Base-by-base conservation (phyloP, 2,888 invertebrate species). In the Theretra japonica region DNA sequence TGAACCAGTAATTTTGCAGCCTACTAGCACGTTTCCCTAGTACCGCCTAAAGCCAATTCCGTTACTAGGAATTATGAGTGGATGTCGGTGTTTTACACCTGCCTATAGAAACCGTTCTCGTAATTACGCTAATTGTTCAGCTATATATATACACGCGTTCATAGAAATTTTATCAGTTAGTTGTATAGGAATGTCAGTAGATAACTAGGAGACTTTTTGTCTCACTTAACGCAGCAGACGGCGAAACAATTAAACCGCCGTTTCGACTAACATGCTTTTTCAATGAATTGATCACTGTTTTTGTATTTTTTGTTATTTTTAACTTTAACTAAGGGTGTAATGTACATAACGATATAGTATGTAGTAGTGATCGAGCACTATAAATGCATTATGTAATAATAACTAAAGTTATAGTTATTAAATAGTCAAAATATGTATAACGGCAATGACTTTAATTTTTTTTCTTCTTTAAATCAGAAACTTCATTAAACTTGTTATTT, bases 41-140 rank as follows among this genome's bases (percentile, higher is more conserved):
- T 86, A 89, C 86, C 85, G 91, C 92, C 91, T 87, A 87, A 88
- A 92, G 92, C 89, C 86, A 86, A 87, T 88, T 86, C 92, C 90
- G 92, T 92, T 92, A 89, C 90, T 87, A 91, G 88, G 88, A 90
- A 93, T 93, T 91, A 92, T 91, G 89, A 91, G 86, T 88, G 77
- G 85, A 81, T 82, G 84, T 86, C 85, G 85, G 83, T 84, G 84
- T 83, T 84, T 85, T 89, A 87, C 94, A 94, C 94, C 94, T 94
- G 94, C 93, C 86, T 81, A 83, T 86, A 82, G 88, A 86, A 92
- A 92, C 91, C 88, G 92, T 92, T 90, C 85, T 84, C 77, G 84
- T 91, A 92, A 92, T 92, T 92, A 89, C 88, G 77, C 85, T 92
- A 93, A 93, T 93, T 92, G 90, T 90, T 85, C 85, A 79, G 81